A percentile compares a stretch with the other conserved stretches of the same genome.
Evolutionary conservation across 2,113 vertebrate species (phyloP).

Genomic region (Ciconia stormi): DNA sequence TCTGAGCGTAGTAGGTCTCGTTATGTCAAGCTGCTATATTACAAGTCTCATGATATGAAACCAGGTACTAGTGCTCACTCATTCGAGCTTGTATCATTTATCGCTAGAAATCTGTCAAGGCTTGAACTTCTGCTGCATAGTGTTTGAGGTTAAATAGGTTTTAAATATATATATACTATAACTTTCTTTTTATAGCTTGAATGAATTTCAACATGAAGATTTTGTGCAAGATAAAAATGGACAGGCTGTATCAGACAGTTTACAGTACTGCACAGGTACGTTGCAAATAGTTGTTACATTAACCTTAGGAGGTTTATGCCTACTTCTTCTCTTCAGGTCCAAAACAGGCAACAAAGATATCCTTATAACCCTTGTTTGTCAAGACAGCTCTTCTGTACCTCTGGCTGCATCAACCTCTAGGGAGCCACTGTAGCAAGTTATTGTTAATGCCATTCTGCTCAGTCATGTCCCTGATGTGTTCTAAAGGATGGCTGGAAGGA

Average conservation of each 20-base stretch:
- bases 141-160: background rate
- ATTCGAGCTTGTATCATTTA: background rate
- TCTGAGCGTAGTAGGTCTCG: background rate
- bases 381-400: background rate
- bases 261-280: background rate
- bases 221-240: background rate
- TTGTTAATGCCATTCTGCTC: background rate
- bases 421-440: background rate
- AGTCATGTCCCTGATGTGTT: background rate
- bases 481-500: background rate
- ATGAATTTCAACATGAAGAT: background rate
- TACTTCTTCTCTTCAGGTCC: background rate
- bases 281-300: background rate
- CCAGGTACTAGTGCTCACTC: background rate
- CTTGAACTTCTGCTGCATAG: background rate
- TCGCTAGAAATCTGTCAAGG: background rate
- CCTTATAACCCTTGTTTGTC: background rate
- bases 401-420: background rate
- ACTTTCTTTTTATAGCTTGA: slow-evolving; percentile 45
- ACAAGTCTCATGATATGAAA: background rate
- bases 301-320: background rate
- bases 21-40: background rate
- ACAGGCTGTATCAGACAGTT: background rate
- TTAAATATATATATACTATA: background rate
- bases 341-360: background rate